A percentile compares a stretch with the other conserved stretches of the same genome.
phyloP scores from a whole-genome alignment of 1,140 invertebrate genomes.

The Drosophila ambigua region DNA sequence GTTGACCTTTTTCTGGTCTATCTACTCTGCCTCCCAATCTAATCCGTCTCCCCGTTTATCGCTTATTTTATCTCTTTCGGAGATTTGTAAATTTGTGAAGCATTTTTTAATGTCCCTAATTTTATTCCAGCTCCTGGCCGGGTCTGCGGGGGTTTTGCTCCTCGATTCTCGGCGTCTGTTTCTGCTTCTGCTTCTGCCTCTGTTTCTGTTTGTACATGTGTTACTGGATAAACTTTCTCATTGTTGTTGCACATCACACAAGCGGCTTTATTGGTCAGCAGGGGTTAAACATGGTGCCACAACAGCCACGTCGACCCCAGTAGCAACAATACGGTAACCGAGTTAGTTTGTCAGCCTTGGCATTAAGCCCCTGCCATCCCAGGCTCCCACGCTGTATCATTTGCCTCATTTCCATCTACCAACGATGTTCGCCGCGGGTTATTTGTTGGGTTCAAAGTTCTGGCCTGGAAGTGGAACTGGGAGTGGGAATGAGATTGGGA shows the following conservation, averaged over 20 bases:
- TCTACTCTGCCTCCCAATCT: conserved; percentile 9
- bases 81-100: conserved; percentile 82
- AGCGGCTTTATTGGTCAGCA: conserved; percentile 81
- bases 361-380: conserved; percentile 41
- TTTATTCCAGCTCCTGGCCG: conserved; percentile 58
- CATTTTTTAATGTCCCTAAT: conserved; percentile 81
- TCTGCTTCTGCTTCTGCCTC: conserved; percentile 8
- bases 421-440: conserved; percentile 64
- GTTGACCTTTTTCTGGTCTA: conserved; percentile 65
- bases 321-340: conserved; percentile 28
- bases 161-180: too few species aligned
- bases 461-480: conserved; percentile 42
- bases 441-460: conserved; percentile 71
- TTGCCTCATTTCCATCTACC: conserved; percentile 50
- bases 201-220: conserved; percentile 56
- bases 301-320: too few species aligned
- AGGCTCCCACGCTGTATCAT: too few species aligned
- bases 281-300: conserved; percentile 54
- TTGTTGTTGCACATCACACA: conserved; percentile 78
- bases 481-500: conserved; percentile 26
- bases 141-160: too few species aligned
- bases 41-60: conserved; percentile 16
- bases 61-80: conserved; percentile 42
- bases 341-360: conserved; percentile 75
- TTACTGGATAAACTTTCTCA: conserved; percentile 65